Evolutionary conservation across 2,888 invertebrate species (phyloP), one percentile per base, ranked within the genome.

Genomic region (Xiphydria camelus): DNA sequence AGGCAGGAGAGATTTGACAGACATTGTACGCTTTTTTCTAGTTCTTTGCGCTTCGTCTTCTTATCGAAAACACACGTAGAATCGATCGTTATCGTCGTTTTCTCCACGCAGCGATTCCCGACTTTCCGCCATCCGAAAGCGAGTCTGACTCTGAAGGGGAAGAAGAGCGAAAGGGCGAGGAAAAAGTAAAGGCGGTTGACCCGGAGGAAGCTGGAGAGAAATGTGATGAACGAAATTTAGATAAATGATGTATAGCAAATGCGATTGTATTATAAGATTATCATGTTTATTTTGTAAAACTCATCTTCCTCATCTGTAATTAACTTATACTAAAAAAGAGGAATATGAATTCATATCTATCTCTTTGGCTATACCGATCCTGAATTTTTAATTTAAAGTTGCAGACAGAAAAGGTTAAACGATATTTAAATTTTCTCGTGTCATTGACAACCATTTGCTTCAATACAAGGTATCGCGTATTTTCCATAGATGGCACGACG

Each of bases 1-100:
- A 77, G 82, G 57, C 79, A 82, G 59, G 83, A 84, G 58, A 81
- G 79, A 49, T 37, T 55, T 19, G 61, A 71, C 15, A 64, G 69
- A 49, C 58, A 50, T 21, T 62, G 74, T 73, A 56, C 47, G 46
- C 48, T 33, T 41, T 9, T 31, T 14, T 29, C 22, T 2, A n/a
- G 41, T 29, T 18, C 22, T 37, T 10, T 6, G 3, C 21, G n/a
- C n/a, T n/a, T n/a, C n/a, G n/a, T 22, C 33, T 20, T 32, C 29
- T 19, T 26, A 29, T 34, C 34, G 3, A 12, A 5, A 21, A 14
- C 2, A 18, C 6, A 41, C 26, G 7, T 29, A 19, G 15, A 14
- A 17, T 23, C 3, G 20, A 23, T 41, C 15, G 12, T 4, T 21
- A n/a, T 20, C 6, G 19, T 7, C n/a, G 10, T 18, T 17, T 38